A percentile compares a stretch with the other conserved stretches of the same genome.
phyloP scores from a whole-genome alignment of 2,797 vertebrate genomes.

The Neomorphus geoffroyi region DNA sequence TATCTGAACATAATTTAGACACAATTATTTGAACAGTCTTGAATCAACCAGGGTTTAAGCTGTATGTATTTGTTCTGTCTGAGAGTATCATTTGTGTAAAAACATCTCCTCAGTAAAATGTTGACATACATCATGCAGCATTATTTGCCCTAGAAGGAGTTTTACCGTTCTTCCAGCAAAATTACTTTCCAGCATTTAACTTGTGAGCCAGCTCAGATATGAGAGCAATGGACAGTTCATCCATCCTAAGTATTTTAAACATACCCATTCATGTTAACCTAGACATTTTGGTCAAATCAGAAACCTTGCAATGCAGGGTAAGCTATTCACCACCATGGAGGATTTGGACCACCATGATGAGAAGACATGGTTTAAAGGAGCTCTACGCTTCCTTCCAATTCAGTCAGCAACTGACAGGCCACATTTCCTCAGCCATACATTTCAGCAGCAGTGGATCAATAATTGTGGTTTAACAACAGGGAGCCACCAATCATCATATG shows the following conservation, averaged over 20 bases:
- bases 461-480: slow-evolving; percentile 73
- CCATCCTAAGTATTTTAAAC: slow-evolving; percentile 66
- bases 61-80: slow-evolving; percentile 34
- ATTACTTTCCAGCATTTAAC: slow-evolving; percentile 43
- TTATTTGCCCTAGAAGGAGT: slow-evolving; percentile 54
- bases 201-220: slow-evolving; percentile 41
- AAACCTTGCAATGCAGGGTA: slow-evolving; percentile 35
- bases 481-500: slow-evolving; percentile 68
- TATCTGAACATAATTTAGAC: slow-evolving; percentile 1
- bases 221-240: slow-evolving; percentile 48
- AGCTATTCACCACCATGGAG: slow-evolving; percentile 47
- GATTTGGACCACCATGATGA: slow-evolving; percentile 49
- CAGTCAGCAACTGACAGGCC: slow-evolving; percentile 52
- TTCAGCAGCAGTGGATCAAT: slow-evolving; percentile 72
- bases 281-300: slow-evolving; percentile 62
- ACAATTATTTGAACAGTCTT: slow-evolving; percentile 30
- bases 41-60: background rate
- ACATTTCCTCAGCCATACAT: slow-evolving; percentile 60
- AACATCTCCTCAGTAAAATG: slow-evolving; percentile 36
- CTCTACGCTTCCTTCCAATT: slow-evolving; percentile 59
- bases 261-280: slow-evolving; percentile 32
- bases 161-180: slow-evolving; percentile 47
- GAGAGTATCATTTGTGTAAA: slow-evolving; percentile 23
- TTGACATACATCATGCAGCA: slow-evolving; percentile 14
- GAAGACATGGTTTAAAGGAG: slow-evolving; percentile 64